A percentile compares a stretch with the other conserved stretches of the same genome.
phyloP scores from a whole-genome alignment of 2,888 invertebrate genomes.

The Mystacides longicornis region DNA sequence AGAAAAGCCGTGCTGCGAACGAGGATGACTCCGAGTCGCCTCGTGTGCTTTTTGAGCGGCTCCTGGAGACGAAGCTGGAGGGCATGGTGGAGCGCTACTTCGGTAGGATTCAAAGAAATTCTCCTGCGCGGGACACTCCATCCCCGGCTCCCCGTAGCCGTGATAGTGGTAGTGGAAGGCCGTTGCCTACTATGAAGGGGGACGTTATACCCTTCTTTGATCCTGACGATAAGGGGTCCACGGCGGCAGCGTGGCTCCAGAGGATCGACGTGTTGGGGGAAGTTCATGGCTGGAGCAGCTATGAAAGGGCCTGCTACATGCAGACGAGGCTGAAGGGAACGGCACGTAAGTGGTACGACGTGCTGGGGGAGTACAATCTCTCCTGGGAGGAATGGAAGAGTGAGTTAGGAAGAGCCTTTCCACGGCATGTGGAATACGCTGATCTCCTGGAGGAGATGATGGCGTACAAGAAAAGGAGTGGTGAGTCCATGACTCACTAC shows the following conservation, averaged over 20 bases:
- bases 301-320: constrained; percentile 16
- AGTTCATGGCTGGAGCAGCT: constrained; percentile 26
- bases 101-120: no score
- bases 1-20: no score
- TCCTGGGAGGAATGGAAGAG: constrained; percentile 30
- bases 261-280: constrained; percentile 30
- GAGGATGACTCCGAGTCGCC: no score
- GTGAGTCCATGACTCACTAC: constrained; percentile 30
- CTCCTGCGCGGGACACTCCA: no score
- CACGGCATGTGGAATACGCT: constrained; percentile 28
- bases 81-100: no score
- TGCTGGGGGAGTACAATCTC: constrained; percentile 27
- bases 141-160: no score
- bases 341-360: constrained; percentile 28
- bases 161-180: constrained; percentile 30
- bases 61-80: no score
- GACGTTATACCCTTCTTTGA: constrained; percentile 1
- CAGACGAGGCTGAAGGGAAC: constrained; percentile 26
- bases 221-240: no score
- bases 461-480: constrained; percentile 25
- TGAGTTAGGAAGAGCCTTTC: constrained; percentile 25
- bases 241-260: constrained; percentile 28
- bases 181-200: background rate
- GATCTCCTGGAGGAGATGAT: constrained; percentile 29
- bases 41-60: no score